phyloP scores from a whole-genome alignment of 2,888 invertebrate genomes.

The Dynastes maya region DNA sequence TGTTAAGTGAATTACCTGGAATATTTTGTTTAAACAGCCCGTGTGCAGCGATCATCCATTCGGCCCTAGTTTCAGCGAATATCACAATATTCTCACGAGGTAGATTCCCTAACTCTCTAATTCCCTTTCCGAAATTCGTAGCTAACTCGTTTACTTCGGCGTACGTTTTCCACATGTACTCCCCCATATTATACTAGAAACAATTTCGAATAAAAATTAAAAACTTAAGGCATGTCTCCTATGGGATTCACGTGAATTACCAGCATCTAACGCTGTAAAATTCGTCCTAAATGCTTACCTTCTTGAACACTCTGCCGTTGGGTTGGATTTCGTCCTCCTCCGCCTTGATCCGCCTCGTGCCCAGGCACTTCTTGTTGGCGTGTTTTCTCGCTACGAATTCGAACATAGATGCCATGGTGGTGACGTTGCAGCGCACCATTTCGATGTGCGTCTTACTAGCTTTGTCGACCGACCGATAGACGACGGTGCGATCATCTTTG shows the following conservation, averaged over 20 bases:
- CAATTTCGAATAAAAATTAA: not conserved
- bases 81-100: slow-evolving; percentile 87
- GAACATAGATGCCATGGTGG: slow-evolving; percentile 89
- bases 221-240: too few relatives aligned
- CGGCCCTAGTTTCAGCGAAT: slow-evolving; percentile 97
- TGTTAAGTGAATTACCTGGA: slow-evolving; percentile 74
- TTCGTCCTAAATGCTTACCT: slow-evolving; percentile 73
- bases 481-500: slow-evolving; percentile 78
- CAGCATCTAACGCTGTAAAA: not conserved
- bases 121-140: slow-evolving; percentile 86
- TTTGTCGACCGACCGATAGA: slow-evolving; percentile 81
- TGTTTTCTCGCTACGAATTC: slow-evolving; percentile 84
- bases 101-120: slow-evolving; percentile 84
- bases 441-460: slow-evolving; percentile 82
- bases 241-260: not conserved
- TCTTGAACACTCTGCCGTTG: slow-evolving; percentile 96
- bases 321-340: slow-evolving; percentile 96
- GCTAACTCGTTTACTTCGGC: slow-evolving; percentile 85
- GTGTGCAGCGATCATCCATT: slow-evolving; percentile 98
- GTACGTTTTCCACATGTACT: slow-evolving; percentile 92
- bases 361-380: slow-evolving; percentile 84
- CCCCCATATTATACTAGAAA: slow-evolving; percentile 90
- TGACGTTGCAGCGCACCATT: slow-evolving; percentile 83
- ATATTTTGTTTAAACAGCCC: slow-evolving; percentile 96
- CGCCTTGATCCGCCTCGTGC: slow-evolving; percentile 90